Percentiles rank a stretch among this genome's conserved stretches.
Conservation (phyloP, 2,797 vertebrate genomes). For the Rhynchonycteris naso region DNA sequence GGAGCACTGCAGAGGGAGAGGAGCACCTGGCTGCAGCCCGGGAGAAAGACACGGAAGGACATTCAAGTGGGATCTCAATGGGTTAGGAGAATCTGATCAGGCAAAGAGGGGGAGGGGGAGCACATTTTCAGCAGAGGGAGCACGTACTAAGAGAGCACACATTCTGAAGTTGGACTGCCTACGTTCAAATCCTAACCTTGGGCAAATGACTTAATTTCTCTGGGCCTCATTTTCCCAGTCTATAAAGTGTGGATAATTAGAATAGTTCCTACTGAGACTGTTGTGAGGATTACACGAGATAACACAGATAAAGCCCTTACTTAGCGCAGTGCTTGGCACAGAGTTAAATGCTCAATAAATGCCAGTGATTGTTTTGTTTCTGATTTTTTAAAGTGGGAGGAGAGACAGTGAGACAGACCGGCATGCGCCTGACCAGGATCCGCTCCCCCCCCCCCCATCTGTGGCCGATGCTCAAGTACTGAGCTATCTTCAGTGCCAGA, state of each 20-base stretch:
- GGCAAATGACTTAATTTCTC: not conserved
- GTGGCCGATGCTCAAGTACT: too few species aligned
- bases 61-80: not conserved
- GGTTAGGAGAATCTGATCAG: not conserved
- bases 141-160: not conserved
- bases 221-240: not conserved
- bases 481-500: too few species aligned
- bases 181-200: conserved; percentile 25
- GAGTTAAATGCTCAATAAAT: not conserved
- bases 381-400: too few species aligned
- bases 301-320: not conserved
- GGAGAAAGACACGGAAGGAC: not conserved
- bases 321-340: not conserved
- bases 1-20: not conserved
- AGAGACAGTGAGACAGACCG: too few species aligned
- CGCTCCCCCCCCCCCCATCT: too few species aligned
- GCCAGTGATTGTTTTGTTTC: not conserved
- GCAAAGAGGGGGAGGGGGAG: not conserved
- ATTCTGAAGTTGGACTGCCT: not conserved
- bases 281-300: not conserved
- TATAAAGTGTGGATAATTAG: not conserved
- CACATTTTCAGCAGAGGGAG: not conserved
- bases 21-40: not conserved
- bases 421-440: too few species aligned
- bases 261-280: not conserved